These are phyloP conservation scores for Asobara japonica DNA, from an alignment of 1,140 invertebrate species.

Conservation along the genomic window DNA sequence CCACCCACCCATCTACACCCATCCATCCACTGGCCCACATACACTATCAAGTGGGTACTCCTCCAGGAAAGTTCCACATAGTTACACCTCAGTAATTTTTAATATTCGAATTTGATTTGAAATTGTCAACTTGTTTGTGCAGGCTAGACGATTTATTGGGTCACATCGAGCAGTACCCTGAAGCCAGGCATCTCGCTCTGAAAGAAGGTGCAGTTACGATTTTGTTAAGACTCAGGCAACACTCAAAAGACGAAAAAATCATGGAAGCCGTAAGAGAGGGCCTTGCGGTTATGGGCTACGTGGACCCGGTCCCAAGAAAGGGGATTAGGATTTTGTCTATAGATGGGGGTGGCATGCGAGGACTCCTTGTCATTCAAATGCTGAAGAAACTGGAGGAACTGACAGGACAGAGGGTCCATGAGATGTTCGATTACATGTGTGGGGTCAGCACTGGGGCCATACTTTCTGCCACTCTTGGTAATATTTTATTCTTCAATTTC, in stretches of 20 bases:
- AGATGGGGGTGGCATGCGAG: constrained; percentile 91
- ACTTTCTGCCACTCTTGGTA: constrained; percentile 75
- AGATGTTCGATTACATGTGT: constrained; percentile 90
- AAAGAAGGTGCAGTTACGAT: constrained; percentile 75
- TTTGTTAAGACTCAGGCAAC: constrained; percentile 67
- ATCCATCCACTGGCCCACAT: too few species aligned
- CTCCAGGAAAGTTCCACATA: too few species aligned
- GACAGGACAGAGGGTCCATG: constrained; percentile 73
- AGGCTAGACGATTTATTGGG: constrained; percentile 75
- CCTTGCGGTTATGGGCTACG: constrained; percentile 80
- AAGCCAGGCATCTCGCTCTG: constrained; percentile 75
- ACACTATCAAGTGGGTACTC: too few species aligned
- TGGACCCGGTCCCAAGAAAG: constrained; percentile 73
- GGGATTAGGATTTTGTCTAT: constrained; percentile 87
- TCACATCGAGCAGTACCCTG: constrained; percentile 78
- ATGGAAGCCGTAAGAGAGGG: constrained; percentile 69
- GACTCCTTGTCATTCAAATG: constrained; percentile 84
- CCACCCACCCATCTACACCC: too few species aligned
- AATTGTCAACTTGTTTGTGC: too few species aligned
- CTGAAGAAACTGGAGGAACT: constrained; percentile 79
- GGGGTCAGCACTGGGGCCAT: constrained; percentile 92
- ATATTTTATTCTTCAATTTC: constrained; percentile 40
- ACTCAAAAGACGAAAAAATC: constrained; percentile 60
- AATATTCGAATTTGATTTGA: too few species aligned
- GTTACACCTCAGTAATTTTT: too few species aligned